Conservation (phyloP, 2,113 vertebrate species). For the Silurus asotus region DNA sequence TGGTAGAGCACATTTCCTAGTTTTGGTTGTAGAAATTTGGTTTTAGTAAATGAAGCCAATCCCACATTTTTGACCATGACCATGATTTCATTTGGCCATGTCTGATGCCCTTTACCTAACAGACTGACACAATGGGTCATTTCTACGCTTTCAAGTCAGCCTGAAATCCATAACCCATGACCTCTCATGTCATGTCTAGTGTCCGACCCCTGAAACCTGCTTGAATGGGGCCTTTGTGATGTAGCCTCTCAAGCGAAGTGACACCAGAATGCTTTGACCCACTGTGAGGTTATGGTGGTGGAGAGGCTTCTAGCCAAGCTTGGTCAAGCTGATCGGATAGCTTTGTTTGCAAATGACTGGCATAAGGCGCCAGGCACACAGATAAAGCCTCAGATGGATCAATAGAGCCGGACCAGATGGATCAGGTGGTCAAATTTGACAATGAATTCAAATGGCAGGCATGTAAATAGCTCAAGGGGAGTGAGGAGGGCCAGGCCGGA, state of each 20-base stretch:
- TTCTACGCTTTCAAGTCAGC: conserved; percentile 29
- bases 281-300: not conserved
- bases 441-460: conserved; percentile 53
- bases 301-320: conserved; percentile 1
- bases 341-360: conserved; percentile 36
- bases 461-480: conserved; percentile 52
- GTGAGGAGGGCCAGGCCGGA: conserved; percentile 20
- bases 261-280: conserved; percentile 6
- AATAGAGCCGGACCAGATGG: conserved; percentile 51
- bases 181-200: conserved; percentile 38
- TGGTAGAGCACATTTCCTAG: not conserved
- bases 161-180: conserved; percentile 17
- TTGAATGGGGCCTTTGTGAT: conserved; percentile 17
- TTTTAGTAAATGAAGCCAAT: not conserved
- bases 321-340: conserved; percentile 17
- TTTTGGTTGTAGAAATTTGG: not conserved
- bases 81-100: conserved; percentile 23
- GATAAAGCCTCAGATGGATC: conserved; percentile 53
- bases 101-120: conserved; percentile 34
- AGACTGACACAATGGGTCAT: conserved; percentile 24
- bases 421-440: conserved; percentile 51
- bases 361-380: conserved; percentile 38
- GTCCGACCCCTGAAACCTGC: conserved; percentile 22
- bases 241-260: conserved; percentile 7
- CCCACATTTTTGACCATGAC: conserved; percentile 5